phyloP scores from a whole-genome alignment of 1,140 invertebrate genomes.

The Brachionus sp. region DNA sequence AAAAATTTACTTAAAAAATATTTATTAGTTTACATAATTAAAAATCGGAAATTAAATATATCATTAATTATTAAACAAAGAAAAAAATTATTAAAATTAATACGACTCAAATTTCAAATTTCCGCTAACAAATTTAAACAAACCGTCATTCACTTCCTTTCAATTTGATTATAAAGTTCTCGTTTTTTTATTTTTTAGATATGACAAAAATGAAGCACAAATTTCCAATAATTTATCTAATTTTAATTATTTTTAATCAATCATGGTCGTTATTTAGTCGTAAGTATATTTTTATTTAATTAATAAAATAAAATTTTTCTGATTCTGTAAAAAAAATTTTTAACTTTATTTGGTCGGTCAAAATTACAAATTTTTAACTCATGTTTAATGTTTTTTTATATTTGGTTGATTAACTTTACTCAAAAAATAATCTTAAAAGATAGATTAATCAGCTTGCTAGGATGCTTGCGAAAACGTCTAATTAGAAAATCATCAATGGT shows the following conservation, averaged over 20 bases:
- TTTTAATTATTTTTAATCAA: neutral
- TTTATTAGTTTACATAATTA: neutral
- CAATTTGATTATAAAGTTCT: neutral
- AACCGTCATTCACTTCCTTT: neutral
- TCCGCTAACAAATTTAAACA: neutral
- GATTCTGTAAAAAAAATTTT: too few species aligned
- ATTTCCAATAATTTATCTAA: neutral
- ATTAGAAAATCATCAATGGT: too few species aligned
- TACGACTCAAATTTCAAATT: neutral
- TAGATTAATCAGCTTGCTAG: too few species aligned
- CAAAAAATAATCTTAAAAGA: too few species aligned
- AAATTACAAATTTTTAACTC: too few species aligned
- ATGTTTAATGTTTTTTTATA: too few species aligned
- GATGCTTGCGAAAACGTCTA: too few species aligned
- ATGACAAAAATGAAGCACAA: neutral
- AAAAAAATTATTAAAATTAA: neutral
- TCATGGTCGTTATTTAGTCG: neutral
- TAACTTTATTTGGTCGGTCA: too few species aligned
- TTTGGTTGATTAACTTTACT: too few species aligned
- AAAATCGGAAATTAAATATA: neutral
- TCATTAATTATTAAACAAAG: constrained; percentile 15
- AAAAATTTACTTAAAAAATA: neutral
- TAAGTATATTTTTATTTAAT: neutral
- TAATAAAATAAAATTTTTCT: too few species aligned
- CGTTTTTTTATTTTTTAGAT: neutral